Conservation (phyloP, 2,113 vertebrate genomes). For the Dolichallabes microphthalmus region DNA sequence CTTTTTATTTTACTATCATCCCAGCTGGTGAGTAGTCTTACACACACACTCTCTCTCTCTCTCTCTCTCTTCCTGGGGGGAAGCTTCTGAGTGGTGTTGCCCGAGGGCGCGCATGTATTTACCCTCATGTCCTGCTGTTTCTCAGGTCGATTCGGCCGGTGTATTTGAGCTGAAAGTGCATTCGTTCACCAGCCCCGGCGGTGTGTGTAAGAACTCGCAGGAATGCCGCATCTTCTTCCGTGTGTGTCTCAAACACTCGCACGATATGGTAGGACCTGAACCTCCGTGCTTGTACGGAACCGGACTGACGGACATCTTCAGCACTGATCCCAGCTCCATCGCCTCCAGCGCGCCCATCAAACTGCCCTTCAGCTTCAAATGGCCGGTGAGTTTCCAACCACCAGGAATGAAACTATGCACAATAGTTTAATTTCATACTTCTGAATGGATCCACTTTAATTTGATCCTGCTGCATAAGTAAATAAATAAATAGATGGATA, state of each 20-base stretch:
- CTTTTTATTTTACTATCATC: conserved; percentile 57
- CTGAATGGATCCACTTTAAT: background rate
- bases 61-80: no score
- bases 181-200: conserved; percentile 70
- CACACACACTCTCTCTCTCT: no score
- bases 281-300: conserved; percentile 81
- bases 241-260: conserved; percentile 81
- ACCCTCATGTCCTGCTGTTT: background rate
- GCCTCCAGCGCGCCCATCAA: conserved; percentile 69
- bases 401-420: background rate
- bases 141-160: conserved; percentile 72
- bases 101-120: background rate
- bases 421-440: background rate
- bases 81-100: background rate
- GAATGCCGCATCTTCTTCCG: conserved; percentile 83
- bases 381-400: conserved; percentile 77
- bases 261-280: conserved; percentile 73
- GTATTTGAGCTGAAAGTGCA: conserved; percentile 86
- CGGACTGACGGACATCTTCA: conserved; percentile 69
- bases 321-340: conserved; percentile 66
- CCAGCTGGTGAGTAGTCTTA: conserved; percentile 62
- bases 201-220: conserved; percentile 59
- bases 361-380: conserved; percentile 80
- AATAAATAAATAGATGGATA: no score
- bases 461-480: background rate